Evolutionary conservation across 1,140 invertebrate genomes (phyloP).

Genomic region (Tetranychus urticae): DNA sequence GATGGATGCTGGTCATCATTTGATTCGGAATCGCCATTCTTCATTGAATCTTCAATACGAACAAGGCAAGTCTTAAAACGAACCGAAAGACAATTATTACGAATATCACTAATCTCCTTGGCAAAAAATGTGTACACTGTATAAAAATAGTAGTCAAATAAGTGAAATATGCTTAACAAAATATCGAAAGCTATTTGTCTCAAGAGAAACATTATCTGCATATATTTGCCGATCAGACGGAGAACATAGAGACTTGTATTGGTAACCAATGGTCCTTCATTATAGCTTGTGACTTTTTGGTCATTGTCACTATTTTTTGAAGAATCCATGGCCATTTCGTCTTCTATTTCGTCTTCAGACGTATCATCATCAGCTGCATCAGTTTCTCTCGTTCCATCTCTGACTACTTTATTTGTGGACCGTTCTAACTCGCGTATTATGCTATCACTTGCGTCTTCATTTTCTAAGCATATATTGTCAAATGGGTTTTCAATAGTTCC

Average conservation of each 20-base stretch:
- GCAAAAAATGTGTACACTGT: conserved; percentile 62
- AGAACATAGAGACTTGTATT: conserved; percentile 82
- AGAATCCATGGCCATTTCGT: neutral
- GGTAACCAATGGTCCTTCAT: conserved; percentile 29
- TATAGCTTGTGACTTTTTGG: neutral
- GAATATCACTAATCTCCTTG: conserved; percentile 27
- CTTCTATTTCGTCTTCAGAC: neutral
- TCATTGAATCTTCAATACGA: neutral
- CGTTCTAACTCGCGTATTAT: neutral
- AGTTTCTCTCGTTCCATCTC: neutral
- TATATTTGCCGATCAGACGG: conserved; percentile 57
- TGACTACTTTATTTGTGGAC: neutral
- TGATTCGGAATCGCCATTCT: neutral
- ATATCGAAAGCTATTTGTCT: conserved; percentile 78
- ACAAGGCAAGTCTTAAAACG: neutral
- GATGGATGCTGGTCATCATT: neutral
- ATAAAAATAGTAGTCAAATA: conserved; percentile 68
- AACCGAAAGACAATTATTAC: conserved; percentile 7
- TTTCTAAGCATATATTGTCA: neutral
- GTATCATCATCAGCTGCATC: neutral
- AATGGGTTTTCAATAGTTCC: neutral
- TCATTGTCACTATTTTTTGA: neutral
- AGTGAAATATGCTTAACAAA: conserved; percentile 62
- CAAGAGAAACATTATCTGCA: conserved; percentile 77
- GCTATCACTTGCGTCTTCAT: neutral